phyloP scores from a whole-genome alignment of 1,140 invertebrate genomes.

The Zophobas atratus region DNA sequence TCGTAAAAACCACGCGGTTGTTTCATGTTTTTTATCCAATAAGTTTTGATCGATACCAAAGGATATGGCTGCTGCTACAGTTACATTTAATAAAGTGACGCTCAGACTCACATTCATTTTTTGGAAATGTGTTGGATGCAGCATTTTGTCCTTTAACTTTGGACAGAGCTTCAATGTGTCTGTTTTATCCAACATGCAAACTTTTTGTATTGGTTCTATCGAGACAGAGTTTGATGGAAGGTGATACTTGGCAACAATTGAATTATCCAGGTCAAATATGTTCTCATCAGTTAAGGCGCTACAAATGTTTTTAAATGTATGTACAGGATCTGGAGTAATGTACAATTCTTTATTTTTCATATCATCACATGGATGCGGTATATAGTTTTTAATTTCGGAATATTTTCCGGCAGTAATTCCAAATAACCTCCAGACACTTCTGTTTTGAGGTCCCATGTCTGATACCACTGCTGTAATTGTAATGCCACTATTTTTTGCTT shows the following conservation, averaged over 20 bases:
- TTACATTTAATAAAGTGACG: background rate
- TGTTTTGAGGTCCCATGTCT: conserved; percentile 20
- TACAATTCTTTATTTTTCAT: conserved; percentile 17
- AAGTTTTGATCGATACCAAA: conserved; percentile 14
- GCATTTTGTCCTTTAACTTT: conserved; percentile 23
- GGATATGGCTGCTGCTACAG: conserved; percentile 26
- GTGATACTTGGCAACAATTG: conserved; percentile 12
- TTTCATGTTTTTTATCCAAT: conserved; percentile 12
- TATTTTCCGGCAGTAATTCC: conserved; percentile 10
- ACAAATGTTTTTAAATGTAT: conserved; percentile 32
- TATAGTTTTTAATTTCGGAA: conserved; percentile 13
- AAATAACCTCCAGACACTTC: conserved; percentile 26
- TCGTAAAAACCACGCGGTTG: conserved; percentile 32
- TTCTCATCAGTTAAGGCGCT: conserved; percentile 1
- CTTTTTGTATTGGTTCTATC: conserved; percentile 14
- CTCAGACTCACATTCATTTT: conserved; percentile 38
- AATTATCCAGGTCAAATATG: conserved; percentile 3
- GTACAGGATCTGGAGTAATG: conserved; percentile 22
- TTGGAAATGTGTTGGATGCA: conserved; percentile 9
- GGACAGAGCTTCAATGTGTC: conserved; percentile 9
- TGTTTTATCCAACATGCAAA: conserved; percentile 14
- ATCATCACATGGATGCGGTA: conserved; percentile 3
- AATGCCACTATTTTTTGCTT: background rate
- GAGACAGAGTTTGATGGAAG: background rate
- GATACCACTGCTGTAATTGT: conserved; percentile 6